A percentile compares a stretch with the other conserved stretches of the same genome.
These are phyloP conservation scores for Drosophila fulvimacula DNA, from an alignment of 2,888 invertebrate species.

Conservation along the genomic window DNA sequence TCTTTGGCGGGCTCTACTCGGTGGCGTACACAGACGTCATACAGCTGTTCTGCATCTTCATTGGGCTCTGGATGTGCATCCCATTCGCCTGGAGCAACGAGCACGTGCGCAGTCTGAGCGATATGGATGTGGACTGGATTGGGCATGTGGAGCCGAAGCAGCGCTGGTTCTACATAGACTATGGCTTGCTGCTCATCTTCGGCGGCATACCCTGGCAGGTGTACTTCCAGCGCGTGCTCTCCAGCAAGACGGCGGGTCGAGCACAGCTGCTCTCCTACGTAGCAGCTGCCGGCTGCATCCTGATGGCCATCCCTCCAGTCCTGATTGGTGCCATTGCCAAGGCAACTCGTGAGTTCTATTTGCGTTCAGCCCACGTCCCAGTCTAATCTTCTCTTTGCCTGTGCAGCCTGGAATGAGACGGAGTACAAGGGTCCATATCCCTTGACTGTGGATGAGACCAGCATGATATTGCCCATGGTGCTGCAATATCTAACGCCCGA, in stretches of 20 bases:
- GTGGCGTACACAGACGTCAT: slow-evolving; percentile 99
- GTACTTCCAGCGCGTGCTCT: slow-evolving; percentile 98
- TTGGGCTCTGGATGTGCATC: slow-evolving; percentile 99
- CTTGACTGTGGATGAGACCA: slow-evolving; percentile 91
- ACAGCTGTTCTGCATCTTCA: slow-evolving; percentile 98
- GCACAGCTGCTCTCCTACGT: slow-evolving; percentile 98
- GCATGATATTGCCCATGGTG: slow-evolving; percentile 98
- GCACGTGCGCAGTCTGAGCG: slow-evolving; percentile 92
- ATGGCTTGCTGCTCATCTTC: slow-evolving; percentile 94
- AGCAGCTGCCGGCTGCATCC: slow-evolving; percentile 96
- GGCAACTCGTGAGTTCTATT: slow-evolving; percentile 90
- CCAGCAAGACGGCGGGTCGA: slow-evolving; percentile 96
- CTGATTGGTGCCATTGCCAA: slow-evolving; percentile 98
- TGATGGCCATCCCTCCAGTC: slow-evolving; percentile 99
- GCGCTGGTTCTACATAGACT: slow-evolving; percentile 94
- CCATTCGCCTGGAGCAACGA: slow-evolving; percentile 97
- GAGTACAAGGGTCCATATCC: slow-evolving; percentile 91
- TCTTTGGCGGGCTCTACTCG: slow-evolving; percentile 98
- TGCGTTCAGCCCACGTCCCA: accelerated
- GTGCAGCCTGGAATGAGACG: slow-evolving; percentile 98
- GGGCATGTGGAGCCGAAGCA: slow-evolving; percentile 90
- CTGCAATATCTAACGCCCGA: slow-evolving; percentile 98
- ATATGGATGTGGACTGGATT: slow-evolving; percentile 95
- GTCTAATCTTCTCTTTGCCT: background rate
- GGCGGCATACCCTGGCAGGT: slow-evolving; percentile 99